Conservation (phyloP, 2,113 vertebrate genomes). For the Passer domesticus region DNA sequence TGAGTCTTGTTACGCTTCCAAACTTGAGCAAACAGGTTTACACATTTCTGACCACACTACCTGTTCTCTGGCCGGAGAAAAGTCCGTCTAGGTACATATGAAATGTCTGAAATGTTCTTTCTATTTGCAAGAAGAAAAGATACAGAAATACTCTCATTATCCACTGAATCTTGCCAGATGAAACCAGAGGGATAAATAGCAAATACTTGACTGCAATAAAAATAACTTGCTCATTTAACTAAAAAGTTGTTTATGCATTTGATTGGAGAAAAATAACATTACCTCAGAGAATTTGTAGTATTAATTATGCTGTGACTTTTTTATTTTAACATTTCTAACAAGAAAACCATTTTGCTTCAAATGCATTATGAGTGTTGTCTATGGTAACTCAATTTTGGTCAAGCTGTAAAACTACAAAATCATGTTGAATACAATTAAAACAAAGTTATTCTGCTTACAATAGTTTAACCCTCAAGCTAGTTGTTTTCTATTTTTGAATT, state of each 20-base stretch:
- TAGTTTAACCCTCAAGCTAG: constrained; percentile 20
- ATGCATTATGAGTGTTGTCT: neutral
- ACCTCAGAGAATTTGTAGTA: neutral
- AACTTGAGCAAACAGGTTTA: neutral
- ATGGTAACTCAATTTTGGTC: neutral
- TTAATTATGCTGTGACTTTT: neutral
- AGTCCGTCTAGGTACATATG: neutral
- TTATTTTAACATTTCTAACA: neutral
- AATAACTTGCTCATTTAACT: neutral
- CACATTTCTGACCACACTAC: neutral
- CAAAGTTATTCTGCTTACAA: neutral
- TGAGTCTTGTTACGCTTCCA: neutral
- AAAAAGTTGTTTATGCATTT: neutral
- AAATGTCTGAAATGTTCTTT: neutral
- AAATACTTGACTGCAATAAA: neutral
- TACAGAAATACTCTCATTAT: neutral
- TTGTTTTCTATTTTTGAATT: neutral
- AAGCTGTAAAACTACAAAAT: neutral
- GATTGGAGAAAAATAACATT: neutral
- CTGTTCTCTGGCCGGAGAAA: neutral
- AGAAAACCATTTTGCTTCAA: neutral
- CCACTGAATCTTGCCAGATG: neutral
- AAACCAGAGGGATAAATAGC: neutral
- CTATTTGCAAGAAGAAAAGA: neutral
- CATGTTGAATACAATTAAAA: neutral